Conservation (phyloP, 1,140 invertebrate species). For the Venustaconcha ellipsiformis region DNA sequence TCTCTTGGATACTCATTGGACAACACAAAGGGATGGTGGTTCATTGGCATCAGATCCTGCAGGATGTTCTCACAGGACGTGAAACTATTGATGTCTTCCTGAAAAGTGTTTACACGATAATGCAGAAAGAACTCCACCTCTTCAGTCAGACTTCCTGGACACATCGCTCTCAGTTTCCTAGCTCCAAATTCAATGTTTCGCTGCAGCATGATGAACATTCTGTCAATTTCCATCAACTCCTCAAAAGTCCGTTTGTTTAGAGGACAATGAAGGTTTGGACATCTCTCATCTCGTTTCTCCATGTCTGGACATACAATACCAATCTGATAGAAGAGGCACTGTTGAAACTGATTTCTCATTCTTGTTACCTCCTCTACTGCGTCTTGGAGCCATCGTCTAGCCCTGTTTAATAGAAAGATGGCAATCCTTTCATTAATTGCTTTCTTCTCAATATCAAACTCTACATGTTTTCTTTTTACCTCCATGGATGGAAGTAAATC, state of each 20-base stretch:
- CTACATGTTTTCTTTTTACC: constrained; percentile 16
- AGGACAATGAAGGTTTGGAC: constrained; percentile 24
- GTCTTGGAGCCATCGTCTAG: constrained; percentile 23
- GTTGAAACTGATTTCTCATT: constrained; percentile 16
- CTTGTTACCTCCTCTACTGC: constrained; percentile 9
- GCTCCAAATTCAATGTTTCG: constrained; percentile 14
- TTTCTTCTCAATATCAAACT: constrained; percentile 12
- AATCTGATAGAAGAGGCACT: constrained; percentile 29
- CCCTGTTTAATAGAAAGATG: constrained; percentile 25
- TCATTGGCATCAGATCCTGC: constrained; percentile 27
- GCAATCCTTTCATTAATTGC: constrained; percentile 21
- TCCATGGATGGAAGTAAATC: constrained; percentile 9
- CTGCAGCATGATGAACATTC: constrained; percentile 23
- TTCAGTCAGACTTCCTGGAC: constrained; percentile 11
- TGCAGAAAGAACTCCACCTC: constrained; percentile 11
- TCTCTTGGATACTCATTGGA: not conserved
- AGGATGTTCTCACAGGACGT: constrained; percentile 23
- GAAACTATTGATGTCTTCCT: constrained; percentile 23
- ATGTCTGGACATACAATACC: constrained; percentile 6
- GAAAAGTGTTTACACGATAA: not conserved
- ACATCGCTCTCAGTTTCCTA: constrained; percentile 3
- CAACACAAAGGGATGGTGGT: constrained; percentile 2
- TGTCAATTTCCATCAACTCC: constrained; percentile 21
- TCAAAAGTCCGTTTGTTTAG: constrained; percentile 22
- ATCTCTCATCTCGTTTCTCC: constrained; percentile 12